Evolutionary conservation across 1,140 invertebrate genomes (phyloP), one percentile per base, ranked within the genome.

Genomic region (Drosophila busckii): DNA sequence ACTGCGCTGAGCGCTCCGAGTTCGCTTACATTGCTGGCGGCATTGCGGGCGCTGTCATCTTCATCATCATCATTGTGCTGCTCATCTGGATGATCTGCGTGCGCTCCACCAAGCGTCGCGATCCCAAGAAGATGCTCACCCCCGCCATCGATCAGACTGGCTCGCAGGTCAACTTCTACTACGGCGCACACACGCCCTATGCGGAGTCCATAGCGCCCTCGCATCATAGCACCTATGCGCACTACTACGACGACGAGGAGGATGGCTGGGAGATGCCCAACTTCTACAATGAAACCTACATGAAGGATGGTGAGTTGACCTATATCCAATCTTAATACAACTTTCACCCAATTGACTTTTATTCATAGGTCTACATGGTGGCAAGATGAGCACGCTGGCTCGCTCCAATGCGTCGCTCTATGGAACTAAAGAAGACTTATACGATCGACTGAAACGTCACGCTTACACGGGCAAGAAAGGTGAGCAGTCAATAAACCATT

Each of bases 41-140:
- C 9, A 96, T 97, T 55, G 95, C 96, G 15, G 95, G 94, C 9
- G 94, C 94, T 7, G 96, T 97, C 12, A 94, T 97, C 54, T 93
- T 97, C 70, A 93, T 97, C 52, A 97, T 98, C 58, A 92, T 98
- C 68, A 92, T 97, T 48, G 95, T 97, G 2, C 90, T 98, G 23
- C 91, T 98, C 8, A 95, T 98, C 40, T 98, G 96, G 96, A 98
- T 98, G 96, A 98, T 98, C 71, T 98, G 96, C 87, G 95, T 95
- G 23, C 94, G 94, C 66, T 92, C 94, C 0, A 92, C 93, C 32
- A 91, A 93, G 61, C 92, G 94, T 78, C 93, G 94, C 70, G 94
- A 96, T 89, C 94, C 94, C 67, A 96, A 96, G 90, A 96, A 96
- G 87, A 92, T 95, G 65, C 88, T 96, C 0, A 93, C 93, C 16